Evolutionary conservation across 2,888 invertebrate genomes (phyloP), one percentile per base, ranked within the genome.

Genomic region (Drosophila testacea): DNA sequence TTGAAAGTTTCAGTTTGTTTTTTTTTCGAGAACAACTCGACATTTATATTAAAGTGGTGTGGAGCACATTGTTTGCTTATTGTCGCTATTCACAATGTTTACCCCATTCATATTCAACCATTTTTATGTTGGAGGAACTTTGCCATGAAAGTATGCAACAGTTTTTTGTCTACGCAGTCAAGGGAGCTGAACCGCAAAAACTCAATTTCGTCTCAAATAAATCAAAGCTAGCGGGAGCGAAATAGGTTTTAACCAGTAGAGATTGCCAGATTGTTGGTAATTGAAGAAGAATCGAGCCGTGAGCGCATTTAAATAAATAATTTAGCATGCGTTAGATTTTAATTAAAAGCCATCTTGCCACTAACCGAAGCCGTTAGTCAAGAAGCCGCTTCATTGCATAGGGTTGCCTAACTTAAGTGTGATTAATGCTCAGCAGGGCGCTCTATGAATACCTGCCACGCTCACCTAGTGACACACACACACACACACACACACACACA

Each of bases 351-450:
- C 61, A 65, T 68, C 54, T 50, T 56, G 61, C 28, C 56, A 61
- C 63, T 62, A 68, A 59, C 64, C 68, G 46, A 74, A 73, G 67
- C 69, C 63, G 67, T 81, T 74, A 70, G 83, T 61, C 55, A 69
- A 66, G 32, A 39, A 54, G 69, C 38, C 50, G 70, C 68, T 69
- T 69, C 83, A 83, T 77, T 81, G 73, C 69, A 56, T 73, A 44
- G 57, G 39, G 41, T 73, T 64, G 51, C 46, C 71, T 30, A 52
- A 60, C 74, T 79, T 79, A 83, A 86, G 83, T 83, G 81, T 83
- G 86, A 83, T 86, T 86, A 81, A 83, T 83, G 87, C 63, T 64
- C 41, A 57, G 54, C 78, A 65, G 56, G 78, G 64, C 41, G 64
- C 60, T 59, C 56, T 66, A 80, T 76, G 78, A 73, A 84, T 84